Evolutionary conservation across 2,113 vertebrate genomes (phyloP), one percentile per base, ranked within the genome.

Genomic region (Poecile atricapillus): DNA sequence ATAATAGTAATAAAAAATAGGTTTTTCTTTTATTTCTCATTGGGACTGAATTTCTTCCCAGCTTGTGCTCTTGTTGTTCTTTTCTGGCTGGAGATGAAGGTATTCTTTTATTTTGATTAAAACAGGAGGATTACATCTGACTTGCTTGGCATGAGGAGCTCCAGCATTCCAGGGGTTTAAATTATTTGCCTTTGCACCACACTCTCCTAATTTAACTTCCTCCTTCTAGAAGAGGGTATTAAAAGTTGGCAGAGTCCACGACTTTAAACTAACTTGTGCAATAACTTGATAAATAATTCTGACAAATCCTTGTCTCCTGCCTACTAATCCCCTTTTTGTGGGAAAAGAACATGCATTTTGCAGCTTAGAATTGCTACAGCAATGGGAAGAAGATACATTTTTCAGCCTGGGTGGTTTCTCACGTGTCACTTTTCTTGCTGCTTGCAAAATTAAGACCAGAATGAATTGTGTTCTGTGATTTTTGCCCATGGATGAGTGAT

Each of bases 211-310:
- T 92, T 79, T 73, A 70, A 59, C 47, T 81, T 73, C 33, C 39
- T 71, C 33, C 71, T 77, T 19, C 73, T 9, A 49, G 30, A n/a
- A 77, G 17, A 58, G 10, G 20, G 11, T 74, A 47, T 84, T 75
- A 87, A 84, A 83, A 93, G 6, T 70, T 50, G 11, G 25, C 71
- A 81, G n/a, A 78, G 68, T 65, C 43, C 46, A 35, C 14, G 24
- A 59, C 70, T 93, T 83, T 47, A 87, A 93, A 78, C 52, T 16
- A 35, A 71, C 37, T 70, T 1, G 2, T 75, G 62, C 79, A 70
- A 31, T 28, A 89, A 87, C 68, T 80, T 59, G n/a, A 64, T 68
- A 93, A 79, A 67, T 85, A 80, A 78, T 92, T 93, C 86, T 90
- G 62, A 88, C 62, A 82, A 87, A 74, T 92, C 83, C 70, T 60